Base-by-base conservation (phyloP, 2,113 vertebrate genomes). In the Eonycteris spelaea region DNA sequence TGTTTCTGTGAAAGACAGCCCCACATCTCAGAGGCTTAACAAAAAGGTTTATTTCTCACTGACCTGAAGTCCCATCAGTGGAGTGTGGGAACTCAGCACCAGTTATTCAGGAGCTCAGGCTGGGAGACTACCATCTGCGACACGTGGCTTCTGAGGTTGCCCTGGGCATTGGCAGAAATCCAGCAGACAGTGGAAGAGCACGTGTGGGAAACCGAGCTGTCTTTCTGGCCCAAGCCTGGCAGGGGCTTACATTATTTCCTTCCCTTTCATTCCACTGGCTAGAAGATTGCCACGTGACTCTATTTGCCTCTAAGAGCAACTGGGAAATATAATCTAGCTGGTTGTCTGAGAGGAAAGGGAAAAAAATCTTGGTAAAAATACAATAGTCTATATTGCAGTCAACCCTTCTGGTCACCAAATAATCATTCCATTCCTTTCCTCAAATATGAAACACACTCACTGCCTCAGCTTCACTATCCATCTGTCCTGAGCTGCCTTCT, bases 321-420 rank as follows among this genome's bases (percentile, higher is more conserved):
- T 26, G 10, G 48, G 35, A 79, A 45, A 71, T 57, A 2, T 30
- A n/a, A 28, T 6, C 28, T 38, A 55, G 3, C 6, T 26, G 22
- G 6, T 38, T 35, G n/a, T 15, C 22, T 51, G 26, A 30, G 33
- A 67, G 59, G 59, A 59, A 82, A 43, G 75, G 21, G 38, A 45
- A 70, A 86, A 86, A 68, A 18, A 33, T 22, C n/a, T 18, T 55
- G 63, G 16, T 53, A n/a, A 91, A 53, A 22, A 26, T 2, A 12
- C 1, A 79, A 24, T 3, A 21, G 15, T n/a, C 3, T 28, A 11
- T 0, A 9, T 4, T 10, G 2, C 2, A 53, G 45, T 8, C 71
- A 28, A 8, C 74, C 11, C 28, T 74, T 84, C 33, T 6, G 0
- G 35, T 70, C 33, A 51, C 43, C 48, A 48, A 68, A 30, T 74